Evolutionary conservation across 2,797 vertebrate genomes (phyloP).

Genomic region (Enteromius anoplus): DNA sequence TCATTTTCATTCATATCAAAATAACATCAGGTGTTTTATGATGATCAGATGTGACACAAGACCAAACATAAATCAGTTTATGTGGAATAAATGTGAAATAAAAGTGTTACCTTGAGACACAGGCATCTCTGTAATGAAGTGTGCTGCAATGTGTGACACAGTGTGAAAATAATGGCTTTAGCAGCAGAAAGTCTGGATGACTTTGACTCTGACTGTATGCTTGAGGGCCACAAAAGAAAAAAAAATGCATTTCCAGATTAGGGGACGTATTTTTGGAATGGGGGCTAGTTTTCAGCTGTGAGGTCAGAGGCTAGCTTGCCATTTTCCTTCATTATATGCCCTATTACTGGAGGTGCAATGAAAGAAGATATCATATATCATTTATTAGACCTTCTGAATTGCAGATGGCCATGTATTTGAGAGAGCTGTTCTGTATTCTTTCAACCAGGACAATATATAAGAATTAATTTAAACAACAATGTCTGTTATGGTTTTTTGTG

Average conservation of each 20-base stretch:
- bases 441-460: neutral
- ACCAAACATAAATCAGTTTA: neutral
- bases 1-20: neutral
- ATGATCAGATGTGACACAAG: neutral
- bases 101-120: neutral
- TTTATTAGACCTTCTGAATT: neutral
- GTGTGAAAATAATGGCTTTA: slow-evolving; percentile 7
- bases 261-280: neutral
- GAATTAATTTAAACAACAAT: neutral
- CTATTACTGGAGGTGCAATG: slow-evolving; percentile 19
- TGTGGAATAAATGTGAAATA: neutral
- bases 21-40: neutral
- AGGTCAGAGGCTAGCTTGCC: slow-evolving; percentile 13
- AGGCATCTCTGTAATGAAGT: neutral
- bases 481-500: neutral
- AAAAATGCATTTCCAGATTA: slow-evolving; percentile 2
- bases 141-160: neutral
- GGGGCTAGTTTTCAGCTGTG: neutral
- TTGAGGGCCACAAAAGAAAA: neutral
- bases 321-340: neutral
- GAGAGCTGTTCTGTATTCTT: neutral
- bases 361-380: neutral
- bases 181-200: neutral
- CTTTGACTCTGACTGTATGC: slow-evolving; percentile 2
- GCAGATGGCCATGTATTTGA: neutral